Conservation (phyloP, 2,797 vertebrate genomes). For the Pseudochirops cupreus region DNA sequence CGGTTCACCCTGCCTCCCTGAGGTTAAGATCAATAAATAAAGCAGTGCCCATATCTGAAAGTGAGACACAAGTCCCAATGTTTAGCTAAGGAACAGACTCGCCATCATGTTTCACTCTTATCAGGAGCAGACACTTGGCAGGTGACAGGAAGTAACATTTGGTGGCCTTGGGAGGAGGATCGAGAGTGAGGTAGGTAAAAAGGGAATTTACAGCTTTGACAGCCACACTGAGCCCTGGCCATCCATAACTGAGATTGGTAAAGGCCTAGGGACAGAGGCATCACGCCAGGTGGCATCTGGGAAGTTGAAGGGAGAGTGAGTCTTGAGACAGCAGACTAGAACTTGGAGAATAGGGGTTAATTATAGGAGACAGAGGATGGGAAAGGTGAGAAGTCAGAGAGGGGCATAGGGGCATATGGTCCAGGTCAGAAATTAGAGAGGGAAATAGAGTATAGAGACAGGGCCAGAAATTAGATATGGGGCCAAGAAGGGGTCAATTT, state of each 20-base stretch:
- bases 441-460: neutral
- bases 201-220: neutral
- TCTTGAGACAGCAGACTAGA: neutral
- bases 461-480: neutral
- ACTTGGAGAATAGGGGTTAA: neutral
- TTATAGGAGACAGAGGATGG: neutral
- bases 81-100: neutral
- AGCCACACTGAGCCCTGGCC: neutral
- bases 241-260: neutral
- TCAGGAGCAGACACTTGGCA: neutral
- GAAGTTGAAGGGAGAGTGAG: neutral
- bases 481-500: neutral
- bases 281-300: neutral
- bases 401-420: neutral
- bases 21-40: slow-evolving; percentile 34
- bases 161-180: neutral
- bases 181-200: neutral
- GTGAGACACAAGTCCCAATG: slow-evolving; percentile 14
- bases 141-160: neutral
- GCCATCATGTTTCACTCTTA: neutral
- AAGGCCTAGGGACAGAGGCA: neutral
- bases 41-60: slow-evolving; percentile 32
- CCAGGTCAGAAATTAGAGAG: neutral
- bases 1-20: slow-evolving; percentile 35
- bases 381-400: neutral